A percentile compares a stretch with the other conserved stretches of the same genome.
Conservation (phyloP, 2,113 vertebrate species). For the Chiloscyllium plagiosum region DNA sequence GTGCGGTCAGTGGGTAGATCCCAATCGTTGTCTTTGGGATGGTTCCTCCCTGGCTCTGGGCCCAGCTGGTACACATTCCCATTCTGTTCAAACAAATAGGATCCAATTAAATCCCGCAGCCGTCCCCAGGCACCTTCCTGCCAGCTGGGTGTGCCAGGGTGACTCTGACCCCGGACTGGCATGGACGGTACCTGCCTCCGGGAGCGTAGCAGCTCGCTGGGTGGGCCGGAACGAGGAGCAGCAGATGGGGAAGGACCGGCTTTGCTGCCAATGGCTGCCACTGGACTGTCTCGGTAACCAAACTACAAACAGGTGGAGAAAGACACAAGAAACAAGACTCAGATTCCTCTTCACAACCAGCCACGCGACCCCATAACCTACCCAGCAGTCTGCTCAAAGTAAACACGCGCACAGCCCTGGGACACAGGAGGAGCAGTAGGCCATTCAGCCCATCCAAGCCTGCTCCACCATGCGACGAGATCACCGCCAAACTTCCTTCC, state of each 20-base stretch:
- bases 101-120: not conserved
- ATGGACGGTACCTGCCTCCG: not conserved
- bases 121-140: conserved; percentile 51
- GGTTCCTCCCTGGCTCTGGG: not conserved
- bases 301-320: conserved; percentile 60
- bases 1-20: not conserved
- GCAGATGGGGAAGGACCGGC: not conserved
- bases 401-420: not conserved
- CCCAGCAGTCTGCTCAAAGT: not conserved
- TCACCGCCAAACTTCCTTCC: too few relatives aligned
- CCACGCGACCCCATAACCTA: not conserved
- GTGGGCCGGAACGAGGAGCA: not conserved
- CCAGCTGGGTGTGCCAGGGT: conserved; percentile 54
- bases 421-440: not conserved
- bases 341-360: conserved; percentile 18
- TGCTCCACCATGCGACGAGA: not conserved
- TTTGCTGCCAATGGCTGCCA: conserved; percentile 52
- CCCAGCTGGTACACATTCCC: not conserved
- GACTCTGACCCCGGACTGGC: conserved; percentile 45
- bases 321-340: conserved; percentile 38
- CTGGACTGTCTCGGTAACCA: conserved; percentile 64
- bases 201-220: not conserved
- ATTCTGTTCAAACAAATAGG: not conserved
- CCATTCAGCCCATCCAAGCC: not conserved
- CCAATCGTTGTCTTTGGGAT: not conserved